Evolutionary conservation across 2,113 vertebrate species (phyloP).

Genomic region (Cephalopterus ornatus): DNA sequence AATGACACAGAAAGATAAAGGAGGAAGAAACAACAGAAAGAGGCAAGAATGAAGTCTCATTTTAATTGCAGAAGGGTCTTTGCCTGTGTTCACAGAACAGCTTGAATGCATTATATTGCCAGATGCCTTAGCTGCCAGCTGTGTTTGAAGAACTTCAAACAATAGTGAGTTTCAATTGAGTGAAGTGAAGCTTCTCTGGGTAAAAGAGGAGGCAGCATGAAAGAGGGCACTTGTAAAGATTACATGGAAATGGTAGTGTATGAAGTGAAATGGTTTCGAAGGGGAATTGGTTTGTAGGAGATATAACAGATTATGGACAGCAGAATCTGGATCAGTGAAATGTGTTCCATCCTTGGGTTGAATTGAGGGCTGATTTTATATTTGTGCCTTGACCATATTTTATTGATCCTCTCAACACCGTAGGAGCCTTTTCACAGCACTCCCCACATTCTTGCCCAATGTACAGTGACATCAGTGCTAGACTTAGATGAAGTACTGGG

Average conservation of each 20-base stretch:
- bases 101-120: neutral
- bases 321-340: neutral
- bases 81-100: neutral
- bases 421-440: neutral
- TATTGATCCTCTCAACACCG: neutral
- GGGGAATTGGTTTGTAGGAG: neutral
- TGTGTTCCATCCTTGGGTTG: neutral
- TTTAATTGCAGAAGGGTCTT: neutral
- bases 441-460: neutral
- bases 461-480: neutral
- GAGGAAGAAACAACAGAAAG: neutral
- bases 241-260: neutral
- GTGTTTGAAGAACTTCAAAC: neutral
- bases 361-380: neutral
- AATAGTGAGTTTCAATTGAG: neutral
- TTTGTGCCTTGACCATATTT: neutral
- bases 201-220: neutral
- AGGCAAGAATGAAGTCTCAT: neutral
- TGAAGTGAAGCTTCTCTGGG: neutral
- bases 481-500: neutral
- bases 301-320: neutral
- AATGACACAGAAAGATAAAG: neutral
- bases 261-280: neutral
- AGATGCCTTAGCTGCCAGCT: neutral
- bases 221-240: neutral